phyloP scores from a whole-genome alignment of 1,140 invertebrate genomes.

The Cydia splendana region DNA sequence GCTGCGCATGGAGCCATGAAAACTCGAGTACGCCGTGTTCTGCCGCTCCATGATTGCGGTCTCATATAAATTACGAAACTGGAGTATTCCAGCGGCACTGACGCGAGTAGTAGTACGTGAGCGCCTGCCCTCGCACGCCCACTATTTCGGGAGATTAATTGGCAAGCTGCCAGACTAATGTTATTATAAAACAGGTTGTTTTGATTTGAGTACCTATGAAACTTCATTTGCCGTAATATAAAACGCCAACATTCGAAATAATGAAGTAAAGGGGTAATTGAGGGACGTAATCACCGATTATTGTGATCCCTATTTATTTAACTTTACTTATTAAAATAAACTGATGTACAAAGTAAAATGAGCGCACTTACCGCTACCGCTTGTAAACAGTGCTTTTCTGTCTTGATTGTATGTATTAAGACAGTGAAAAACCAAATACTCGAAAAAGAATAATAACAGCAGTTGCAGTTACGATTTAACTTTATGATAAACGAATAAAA shows the following conservation, averaged over 20 bases:
- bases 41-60: slow-evolving; percentile 59
- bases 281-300: not conserved
- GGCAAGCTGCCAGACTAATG: slow-evolving; percentile 54
- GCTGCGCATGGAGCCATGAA: slow-evolving; percentile 82
- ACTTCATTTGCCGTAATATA: not conserved
- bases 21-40: slow-evolving; percentile 60
- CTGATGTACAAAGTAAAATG: not conserved
- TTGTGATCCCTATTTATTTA: too few species aligned
- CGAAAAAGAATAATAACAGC: not conserved
- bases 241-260: not conserved
- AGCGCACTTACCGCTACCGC: not conserved
- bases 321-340: not conserved
- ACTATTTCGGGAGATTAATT: slow-evolving; percentile 66
- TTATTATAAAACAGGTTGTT: slow-evolving; percentile 42
- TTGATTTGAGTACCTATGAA: not conserved
- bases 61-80: slow-evolving; percentile 14
- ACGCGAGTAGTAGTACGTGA: not conserved
- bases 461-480: not conserved
- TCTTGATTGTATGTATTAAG: slow-evolving; percentile 32
- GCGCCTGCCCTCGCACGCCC: slow-evolving; percentile 35
- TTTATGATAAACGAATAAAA: not conserved
- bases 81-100: slow-evolving; percentile 5
- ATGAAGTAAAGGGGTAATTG: not conserved
- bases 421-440: not conserved
- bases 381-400: slow-evolving; percentile 36